phyloP scores from a whole-genome alignment of 2,888 invertebrate genomes.

The Neoascia interrupta region DNA sequence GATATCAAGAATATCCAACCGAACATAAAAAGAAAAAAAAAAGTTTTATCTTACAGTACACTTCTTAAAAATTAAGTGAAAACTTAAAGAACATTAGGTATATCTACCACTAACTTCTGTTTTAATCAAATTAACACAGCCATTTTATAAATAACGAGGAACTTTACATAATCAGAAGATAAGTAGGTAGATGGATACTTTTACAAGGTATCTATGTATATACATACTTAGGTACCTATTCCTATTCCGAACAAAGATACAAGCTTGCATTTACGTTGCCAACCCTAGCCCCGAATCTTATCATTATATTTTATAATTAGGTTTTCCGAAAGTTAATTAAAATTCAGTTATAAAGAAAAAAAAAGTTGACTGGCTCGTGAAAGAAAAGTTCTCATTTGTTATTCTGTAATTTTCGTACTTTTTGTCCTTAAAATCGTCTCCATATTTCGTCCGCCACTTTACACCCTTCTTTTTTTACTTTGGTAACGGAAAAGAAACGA shows the following conservation, averaged over 20 bases:
- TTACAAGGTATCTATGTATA: no score
- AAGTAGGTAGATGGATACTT: no score
- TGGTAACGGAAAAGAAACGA: constrained; percentile 11
- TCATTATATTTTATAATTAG: constrained; percentile 80
- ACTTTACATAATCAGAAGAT: no score
- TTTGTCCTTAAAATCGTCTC: constrained; percentile 50
- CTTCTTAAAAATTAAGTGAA: no score
- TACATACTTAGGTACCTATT: no score
- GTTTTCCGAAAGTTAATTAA: constrained; percentile 80
- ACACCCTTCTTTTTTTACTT: constrained; percentile 24
- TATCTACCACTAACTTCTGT: no score
- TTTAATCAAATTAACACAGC: no score
- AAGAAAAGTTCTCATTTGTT: constrained; percentile 59
- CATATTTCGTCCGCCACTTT: constrained; percentile 8
- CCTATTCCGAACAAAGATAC: constrained; percentile 33
- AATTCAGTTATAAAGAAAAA: constrained; percentile 79
- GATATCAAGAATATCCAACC: no score
- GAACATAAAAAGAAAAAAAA: no score
- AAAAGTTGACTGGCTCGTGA: constrained; percentile 73
- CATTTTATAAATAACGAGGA: no score
- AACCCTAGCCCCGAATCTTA: constrained; percentile 60
- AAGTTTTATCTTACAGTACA: no score
- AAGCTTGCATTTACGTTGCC: constrained; percentile 19
- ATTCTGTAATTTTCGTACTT: constrained; percentile 53
- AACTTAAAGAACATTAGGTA: no score